Percentiles rank a stretch among this genome's conserved stretches.
Conservation (phyloP, 2,797 vertebrate genomes). For the Silurus aristotelis region DNA sequence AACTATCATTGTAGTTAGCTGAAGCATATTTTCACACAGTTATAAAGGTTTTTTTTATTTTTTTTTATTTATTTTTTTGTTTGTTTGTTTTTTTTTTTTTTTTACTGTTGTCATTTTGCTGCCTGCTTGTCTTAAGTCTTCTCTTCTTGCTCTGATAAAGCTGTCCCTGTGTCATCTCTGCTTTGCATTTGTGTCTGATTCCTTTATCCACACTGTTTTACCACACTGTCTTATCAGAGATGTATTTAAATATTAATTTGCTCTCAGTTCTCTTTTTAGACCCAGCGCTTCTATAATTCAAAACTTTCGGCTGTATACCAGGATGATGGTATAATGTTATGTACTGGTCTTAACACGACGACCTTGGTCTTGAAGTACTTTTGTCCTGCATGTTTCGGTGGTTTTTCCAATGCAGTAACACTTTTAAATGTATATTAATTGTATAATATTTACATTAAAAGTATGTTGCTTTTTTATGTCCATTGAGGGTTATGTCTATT, state of each 20-base stretch:
- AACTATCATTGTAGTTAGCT: not conserved
- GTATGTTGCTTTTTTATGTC: not conserved
- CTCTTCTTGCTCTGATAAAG: not conserved
- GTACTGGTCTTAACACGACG: not conserved
- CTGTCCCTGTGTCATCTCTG: not conserved
- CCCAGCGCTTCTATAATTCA: not conserved
- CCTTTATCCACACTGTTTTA: not conserved
- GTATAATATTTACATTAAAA: not conserved
- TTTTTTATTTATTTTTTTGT: too few species aligned
- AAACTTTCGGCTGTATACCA: not conserved
- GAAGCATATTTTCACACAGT: not conserved
- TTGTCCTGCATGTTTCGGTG: not conserved
- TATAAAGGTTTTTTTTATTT: not conserved
- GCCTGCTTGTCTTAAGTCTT: not conserved
- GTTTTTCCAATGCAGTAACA: not conserved
- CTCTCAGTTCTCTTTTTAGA: not conserved
- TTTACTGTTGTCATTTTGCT: too few species aligned
- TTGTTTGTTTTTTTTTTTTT: too few species aligned
- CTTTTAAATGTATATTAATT: not conserved
- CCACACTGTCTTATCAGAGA: not conserved
- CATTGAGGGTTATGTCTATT: not conserved
- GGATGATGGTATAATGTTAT: not conserved
- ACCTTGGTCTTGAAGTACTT: not conserved
- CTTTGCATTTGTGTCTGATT: not conserved
- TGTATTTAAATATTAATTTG: conserved; percentile 2